Evolutionary conservation across 2,797 vertebrate species (phyloP).

Genomic region (Pteropus rufus): DNA sequence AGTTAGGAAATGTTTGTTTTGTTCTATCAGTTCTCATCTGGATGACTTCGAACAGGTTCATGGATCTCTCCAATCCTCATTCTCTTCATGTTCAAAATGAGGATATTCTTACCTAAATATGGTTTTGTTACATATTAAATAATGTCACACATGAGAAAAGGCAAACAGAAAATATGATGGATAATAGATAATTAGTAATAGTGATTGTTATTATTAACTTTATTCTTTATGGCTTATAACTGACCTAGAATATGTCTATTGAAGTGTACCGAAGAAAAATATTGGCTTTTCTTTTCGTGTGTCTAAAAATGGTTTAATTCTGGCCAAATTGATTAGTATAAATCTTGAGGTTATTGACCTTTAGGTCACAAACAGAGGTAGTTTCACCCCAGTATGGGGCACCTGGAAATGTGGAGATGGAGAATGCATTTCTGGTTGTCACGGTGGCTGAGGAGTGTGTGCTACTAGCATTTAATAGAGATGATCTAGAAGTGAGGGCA

Average conservation of each 20-base stretch:
- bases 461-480: background rate
- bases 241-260: background rate
- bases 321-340: background rate
- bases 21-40: background rate
- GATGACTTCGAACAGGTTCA: background rate
- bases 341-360: background rate
- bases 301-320: background rate
- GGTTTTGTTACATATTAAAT: background rate
- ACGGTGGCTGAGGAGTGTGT: background rate
- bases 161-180: background rate
- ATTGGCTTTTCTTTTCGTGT: background rate
- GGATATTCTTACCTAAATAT: background rate
- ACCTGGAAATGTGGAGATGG: background rate
- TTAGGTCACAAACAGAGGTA: background rate
- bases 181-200: background rate
- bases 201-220: background rate
- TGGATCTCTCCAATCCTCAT: background rate
- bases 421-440: background rate
- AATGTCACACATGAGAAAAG: background rate
- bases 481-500: accelerated
- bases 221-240: background rate
- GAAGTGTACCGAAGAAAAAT: background rate
- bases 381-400: background rate
- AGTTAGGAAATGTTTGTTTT: background rate
- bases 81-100: constrained; percentile 39